Conservation (phyloP, 2,113 vertebrate genomes). For the Microcebus ravelobensis region DNA sequence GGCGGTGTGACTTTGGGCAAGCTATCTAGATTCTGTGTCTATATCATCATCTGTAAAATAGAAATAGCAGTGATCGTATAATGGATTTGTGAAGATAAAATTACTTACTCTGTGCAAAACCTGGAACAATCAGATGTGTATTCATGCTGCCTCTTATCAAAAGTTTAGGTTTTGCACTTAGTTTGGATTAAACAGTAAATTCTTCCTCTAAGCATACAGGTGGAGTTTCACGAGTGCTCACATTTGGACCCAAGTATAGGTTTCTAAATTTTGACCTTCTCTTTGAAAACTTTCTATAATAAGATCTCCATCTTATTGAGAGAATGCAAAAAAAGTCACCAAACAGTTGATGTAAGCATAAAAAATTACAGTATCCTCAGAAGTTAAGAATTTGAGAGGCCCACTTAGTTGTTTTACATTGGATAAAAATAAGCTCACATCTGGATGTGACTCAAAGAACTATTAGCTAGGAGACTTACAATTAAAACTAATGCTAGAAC, state of each 20-base stretch:
- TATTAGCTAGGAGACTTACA: neutral
- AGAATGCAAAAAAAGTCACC: neutral
- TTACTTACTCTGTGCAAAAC: neutral
- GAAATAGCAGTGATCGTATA: neutral
- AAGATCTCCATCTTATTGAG: slow-evolving; percentile 3
- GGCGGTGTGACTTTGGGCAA: neutral
- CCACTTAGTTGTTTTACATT: neutral
- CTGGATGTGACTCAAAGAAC: neutral
- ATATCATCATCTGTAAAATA: neutral
- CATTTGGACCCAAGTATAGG: neutral
- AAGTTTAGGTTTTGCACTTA: neutral
- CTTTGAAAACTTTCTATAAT: neutral
- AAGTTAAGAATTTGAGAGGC: slow-evolving; percentile 10
- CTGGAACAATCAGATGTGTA: neutral
- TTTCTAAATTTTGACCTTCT: neutral
- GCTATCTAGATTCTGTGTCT: slow-evolving; percentile 2
- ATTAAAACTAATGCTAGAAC: neutral
- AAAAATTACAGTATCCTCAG: neutral
- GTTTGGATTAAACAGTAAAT: neutral
- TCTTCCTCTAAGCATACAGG: neutral
- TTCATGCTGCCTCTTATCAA: neutral
- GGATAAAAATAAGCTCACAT: neutral
- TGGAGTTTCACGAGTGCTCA: neutral
- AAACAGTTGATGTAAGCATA: neutral
- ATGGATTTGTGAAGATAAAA: neutral